Conservation (phyloP, 1,140 invertebrate species). For the Drosophila nebulosa region DNA sequence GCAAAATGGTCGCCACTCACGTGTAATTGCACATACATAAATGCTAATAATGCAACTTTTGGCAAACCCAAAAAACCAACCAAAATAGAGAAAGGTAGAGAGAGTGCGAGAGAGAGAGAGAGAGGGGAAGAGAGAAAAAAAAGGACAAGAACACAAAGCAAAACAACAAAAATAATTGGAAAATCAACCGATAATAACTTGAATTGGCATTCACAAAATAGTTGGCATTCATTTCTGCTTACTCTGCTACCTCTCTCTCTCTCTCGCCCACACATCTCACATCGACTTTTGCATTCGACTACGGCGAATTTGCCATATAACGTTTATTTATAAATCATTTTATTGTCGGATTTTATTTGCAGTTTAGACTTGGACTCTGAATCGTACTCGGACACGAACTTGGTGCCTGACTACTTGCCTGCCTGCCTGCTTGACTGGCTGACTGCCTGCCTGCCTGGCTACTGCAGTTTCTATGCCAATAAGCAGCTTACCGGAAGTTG, state of each 20-base stretch:
- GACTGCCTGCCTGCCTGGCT: too few relatives aligned
- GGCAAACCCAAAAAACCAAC: neutral
- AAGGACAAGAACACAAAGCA: neutral
- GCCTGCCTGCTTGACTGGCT: too few relatives aligned
- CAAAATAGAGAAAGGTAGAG: neutral
- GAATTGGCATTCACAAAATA: conserved; percentile 51
- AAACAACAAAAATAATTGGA: neutral
- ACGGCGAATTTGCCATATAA: conserved; percentile 31
- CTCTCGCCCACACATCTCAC: neutral
- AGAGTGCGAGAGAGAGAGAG: too few relatives aligned
- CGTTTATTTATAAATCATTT: conserved; percentile 78
- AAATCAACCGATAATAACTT: conserved; percentile 18
- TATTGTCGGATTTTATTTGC: conserved; percentile 76
- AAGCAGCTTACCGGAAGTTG: conserved; percentile 78
- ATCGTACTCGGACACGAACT: neutral
- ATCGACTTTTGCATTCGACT: conserved; percentile 21
- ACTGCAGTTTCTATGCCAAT: conserved; percentile 71
- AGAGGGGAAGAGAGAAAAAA: too few relatives aligned
- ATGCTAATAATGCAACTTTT: conserved; percentile 53
- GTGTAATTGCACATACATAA: conserved; percentile 58
- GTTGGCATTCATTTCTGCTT: conserved; percentile 45
- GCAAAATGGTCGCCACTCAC: conserved; percentile 52
- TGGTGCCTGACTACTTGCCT: neutral
- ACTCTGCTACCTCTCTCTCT: neutral
- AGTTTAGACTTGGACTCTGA: conserved; percentile 37